Conservation (phyloP, 2,888 invertebrate species). For the Dasypogon diadema region DNA sequence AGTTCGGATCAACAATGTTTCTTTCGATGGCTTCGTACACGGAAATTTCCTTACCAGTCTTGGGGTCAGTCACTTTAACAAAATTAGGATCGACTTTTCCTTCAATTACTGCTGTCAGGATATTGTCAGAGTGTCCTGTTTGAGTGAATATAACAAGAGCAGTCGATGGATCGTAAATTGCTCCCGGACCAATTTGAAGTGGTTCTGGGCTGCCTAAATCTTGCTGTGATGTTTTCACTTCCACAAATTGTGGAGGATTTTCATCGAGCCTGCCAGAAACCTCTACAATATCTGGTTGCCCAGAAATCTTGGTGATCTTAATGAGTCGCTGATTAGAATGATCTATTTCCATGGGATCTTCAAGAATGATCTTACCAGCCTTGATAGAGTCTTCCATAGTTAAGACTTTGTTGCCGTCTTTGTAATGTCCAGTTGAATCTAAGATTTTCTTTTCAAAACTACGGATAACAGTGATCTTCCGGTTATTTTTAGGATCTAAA, state of each 20-base stretch:
- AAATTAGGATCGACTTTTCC: constrained; percentile 78
- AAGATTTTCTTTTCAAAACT: constrained; percentile 85
- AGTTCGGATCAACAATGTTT: constrained; percentile 79
- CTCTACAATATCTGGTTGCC: constrained; percentile 80
- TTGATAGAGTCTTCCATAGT: constrained; percentile 80
- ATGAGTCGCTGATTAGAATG: constrained; percentile 74
- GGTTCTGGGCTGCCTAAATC: constrained; percentile 73
- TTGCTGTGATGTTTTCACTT: constrained; percentile 70
- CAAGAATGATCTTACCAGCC: constrained; percentile 74
- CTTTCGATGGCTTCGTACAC: constrained; percentile 81
- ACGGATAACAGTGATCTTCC: constrained; percentile 76
- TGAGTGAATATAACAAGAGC: constrained; percentile 80
- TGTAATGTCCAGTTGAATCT: constrained; percentile 83
- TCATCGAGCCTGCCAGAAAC: constrained; percentile 72
- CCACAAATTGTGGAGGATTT: constrained; percentile 69
- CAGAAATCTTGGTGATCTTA: constrained; percentile 79
- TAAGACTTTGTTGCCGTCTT: constrained; percentile 71
- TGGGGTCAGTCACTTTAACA: constrained; percentile 79
- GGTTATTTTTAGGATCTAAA: constrained; percentile 79
- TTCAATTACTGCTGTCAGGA: constrained; percentile 81
- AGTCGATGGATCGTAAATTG: constrained; percentile 83
- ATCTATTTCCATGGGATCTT: constrained; percentile 70
- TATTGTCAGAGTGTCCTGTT: constrained; percentile 77
- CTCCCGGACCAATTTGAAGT: constrained; percentile 78
- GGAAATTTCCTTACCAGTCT: constrained; percentile 75